A percentile compares a stretch with the other conserved stretches of the same genome.
Conservation (phyloP, 2,113 vertebrate genomes). For the Neodontobutis hainanensis region DNA sequence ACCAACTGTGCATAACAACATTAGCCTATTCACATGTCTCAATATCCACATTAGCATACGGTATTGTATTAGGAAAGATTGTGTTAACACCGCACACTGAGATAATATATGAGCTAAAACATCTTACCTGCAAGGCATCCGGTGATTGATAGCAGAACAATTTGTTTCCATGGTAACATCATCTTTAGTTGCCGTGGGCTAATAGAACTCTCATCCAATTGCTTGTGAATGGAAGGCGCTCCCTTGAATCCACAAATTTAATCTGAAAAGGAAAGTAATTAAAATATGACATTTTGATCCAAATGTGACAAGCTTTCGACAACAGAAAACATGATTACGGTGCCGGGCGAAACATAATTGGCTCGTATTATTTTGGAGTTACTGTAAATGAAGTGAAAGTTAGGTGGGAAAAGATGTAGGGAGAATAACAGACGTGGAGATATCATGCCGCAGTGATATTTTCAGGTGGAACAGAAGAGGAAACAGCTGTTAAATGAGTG, state of each 20-base stretch:
- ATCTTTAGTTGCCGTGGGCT: conserved; percentile 85
- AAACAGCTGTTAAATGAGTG: conserved; percentile 62
- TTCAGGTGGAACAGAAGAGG: conserved; percentile 55
- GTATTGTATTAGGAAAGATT: conserved; percentile 15
- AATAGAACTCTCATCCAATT: conserved; percentile 79
- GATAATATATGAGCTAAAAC: conserved; percentile 64
- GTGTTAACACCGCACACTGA: conserved; percentile 38
- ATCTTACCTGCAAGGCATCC: conserved; percentile 93
- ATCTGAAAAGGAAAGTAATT: conserved; percentile 86
- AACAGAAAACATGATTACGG: conserved; percentile 56
- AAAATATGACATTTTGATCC: conserved; percentile 75
- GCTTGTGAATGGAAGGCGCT: conserved; percentile 76
- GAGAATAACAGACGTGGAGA: conserved; percentile 5
- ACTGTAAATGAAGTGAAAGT: conserved; percentile 29
- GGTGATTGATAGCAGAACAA: conserved; percentile 87
- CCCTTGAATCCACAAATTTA: conserved; percentile 79
- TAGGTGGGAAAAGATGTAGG: neutral
- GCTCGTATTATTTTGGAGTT: conserved; percentile 45
- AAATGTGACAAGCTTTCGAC: conserved; percentile 63
- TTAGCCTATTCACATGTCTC: conserved; percentile 19
- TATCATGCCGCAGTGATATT: conserved; percentile 8
- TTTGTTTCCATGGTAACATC: conserved; percentile 93
- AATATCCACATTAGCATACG: conserved; percentile 12
- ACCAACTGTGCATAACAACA: neutral
- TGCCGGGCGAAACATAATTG: conserved; percentile 44